Base-by-base conservation (phyloP, 2,797 vertebrate species). In the Hoplostethus mediterraneus region DNA sequence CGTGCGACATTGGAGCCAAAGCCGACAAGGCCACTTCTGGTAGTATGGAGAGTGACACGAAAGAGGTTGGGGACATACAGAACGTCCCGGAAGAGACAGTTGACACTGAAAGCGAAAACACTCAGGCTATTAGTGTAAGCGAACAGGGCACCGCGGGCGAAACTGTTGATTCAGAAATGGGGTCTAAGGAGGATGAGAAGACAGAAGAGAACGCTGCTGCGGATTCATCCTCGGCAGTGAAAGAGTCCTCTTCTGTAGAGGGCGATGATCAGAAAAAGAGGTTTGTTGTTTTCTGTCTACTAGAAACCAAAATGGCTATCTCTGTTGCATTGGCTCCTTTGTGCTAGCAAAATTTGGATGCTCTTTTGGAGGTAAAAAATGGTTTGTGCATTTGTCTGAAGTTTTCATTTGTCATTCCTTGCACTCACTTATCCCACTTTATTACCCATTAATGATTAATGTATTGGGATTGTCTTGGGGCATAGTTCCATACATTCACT, bases 241-340 rank as follows among this genome's bases (percentile, higher is more conserved):
- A 96, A 98, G 97, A 96, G 96, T 96, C 97, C 96, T 98, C 97
- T 94, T 84, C 96, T 96, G 96, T 97, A 96, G 96, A 98, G 97
- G 97, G 96, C 91, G 97, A 93, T 97, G 98, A 98, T 98, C 97
- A 97, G 96, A 98, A 96, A 95, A 98, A 96, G 97, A 99, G 97
- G 97, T 98, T 98, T 97, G 97, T 99, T 97, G 92, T 95, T 96
- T 99, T 97, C 96, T 98, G 96, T 96, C 96, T 98, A 97, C 90
- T 98, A 97, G 96, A 97, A 93, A 91, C 90, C 90, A 92, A 96
- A 97, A 96, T 97, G 95, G 96, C 94, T 97, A 94, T 97, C 96
- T 97, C 96, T 97, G 95, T 95, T 95, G 94, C 95, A 93, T 96
- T 95, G 96, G 96, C 94, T 94, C 83, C 95, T 96, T 95, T 96